These are phyloP conservation scores for Mesochorus sp. DNA, from an alignment of 2,888 invertebrate species.

Conservation along the genomic window DNA sequence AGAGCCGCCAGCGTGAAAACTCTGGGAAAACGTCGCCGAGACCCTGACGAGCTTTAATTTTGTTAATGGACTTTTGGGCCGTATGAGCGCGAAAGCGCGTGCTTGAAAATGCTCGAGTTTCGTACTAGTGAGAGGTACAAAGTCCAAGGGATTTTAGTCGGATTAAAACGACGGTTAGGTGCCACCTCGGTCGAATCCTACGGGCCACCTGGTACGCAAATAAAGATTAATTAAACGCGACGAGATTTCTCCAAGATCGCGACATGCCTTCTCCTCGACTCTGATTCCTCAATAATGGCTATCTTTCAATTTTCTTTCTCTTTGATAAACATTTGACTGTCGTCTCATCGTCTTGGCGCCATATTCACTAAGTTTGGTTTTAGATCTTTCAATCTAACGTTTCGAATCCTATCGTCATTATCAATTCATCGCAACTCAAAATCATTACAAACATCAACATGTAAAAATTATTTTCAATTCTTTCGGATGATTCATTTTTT, in stretches of 20 bases:
- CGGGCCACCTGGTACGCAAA: constrained; percentile 66
- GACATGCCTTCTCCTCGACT: constrained; percentile 35
- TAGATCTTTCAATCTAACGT: no score
- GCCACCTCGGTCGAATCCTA: constrained; percentile 61
- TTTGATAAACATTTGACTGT: neutral
- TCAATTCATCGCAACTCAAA: no score
- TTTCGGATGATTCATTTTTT: no score
- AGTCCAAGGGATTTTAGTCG: constrained; percentile 59
- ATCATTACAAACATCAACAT: no score
- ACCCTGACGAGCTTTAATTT: constrained; percentile 68
- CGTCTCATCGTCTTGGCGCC: neutral
- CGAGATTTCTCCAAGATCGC: constrained; percentile 35
- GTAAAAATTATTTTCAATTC: no score
- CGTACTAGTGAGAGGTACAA: neutral
- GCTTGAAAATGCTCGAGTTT: constrained; percentile 33
- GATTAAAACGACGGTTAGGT: constrained; percentile 66
- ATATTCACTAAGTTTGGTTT: neutral
- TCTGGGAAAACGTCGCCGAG: constrained; percentile 50
- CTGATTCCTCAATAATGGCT: constrained; percentile 9
- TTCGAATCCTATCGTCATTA: neutral
- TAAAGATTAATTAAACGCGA: constrained; percentile 71
- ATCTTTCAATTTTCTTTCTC: neutral
- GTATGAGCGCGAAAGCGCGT: constrained; percentile 23
- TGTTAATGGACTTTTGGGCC: constrained; percentile 71
- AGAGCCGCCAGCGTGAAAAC: constrained; percentile 52